Evolutionary conservation across 1,140 invertebrate species (phyloP), one percentile per base, ranked within the genome.

Genomic region (Atta texana): DNA sequence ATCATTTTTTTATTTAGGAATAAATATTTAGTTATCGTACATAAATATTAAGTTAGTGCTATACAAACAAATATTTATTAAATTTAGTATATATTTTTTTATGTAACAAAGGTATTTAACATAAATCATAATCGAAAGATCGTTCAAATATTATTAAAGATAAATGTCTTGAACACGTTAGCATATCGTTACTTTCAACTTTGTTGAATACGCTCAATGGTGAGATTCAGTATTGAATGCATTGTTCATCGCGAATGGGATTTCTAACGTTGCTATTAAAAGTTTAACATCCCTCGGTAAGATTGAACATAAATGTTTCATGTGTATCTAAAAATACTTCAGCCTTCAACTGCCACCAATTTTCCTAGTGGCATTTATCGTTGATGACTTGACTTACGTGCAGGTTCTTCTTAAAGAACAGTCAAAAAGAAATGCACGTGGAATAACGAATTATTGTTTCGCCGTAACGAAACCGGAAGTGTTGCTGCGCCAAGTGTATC

Each of bases 251-350:
- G 53, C 63, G 44, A 76, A 61, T 64, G 66, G 77, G 51, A 82
- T 64, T 90, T 87, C 87, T 84, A 82, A 90, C 82, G 53, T 44
- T 72, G 57, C 81, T 77, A 87, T 86, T 88, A 87, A 88, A 68
- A 87, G 31, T 89, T 66, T 88, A 87, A 89, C 84, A 87, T 24
- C n/a, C 16, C 55, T 39, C 66, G 10, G 77, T 61, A 87, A 61
- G 63, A 77, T 88, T 87, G 69, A 16, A 31, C 71, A 77, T 87
- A 74, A 84, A 87, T 39, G 59, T 88, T 80, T 10, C 7, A 39
- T 53, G 18, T 39, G 4, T 34, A 34, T 5, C 24, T n/a, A n/a
- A 2, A 63, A 31, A 53, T 34, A 44, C 39, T 55, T 69, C 1
- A 39, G 28, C 3, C 16, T 34, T 57, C 61, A 44, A 39, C 14